These are phyloP conservation scores for Anticlea derivata DNA, from an alignment of 2,888 invertebrate genomes.

Conservation along the genomic window DNA sequence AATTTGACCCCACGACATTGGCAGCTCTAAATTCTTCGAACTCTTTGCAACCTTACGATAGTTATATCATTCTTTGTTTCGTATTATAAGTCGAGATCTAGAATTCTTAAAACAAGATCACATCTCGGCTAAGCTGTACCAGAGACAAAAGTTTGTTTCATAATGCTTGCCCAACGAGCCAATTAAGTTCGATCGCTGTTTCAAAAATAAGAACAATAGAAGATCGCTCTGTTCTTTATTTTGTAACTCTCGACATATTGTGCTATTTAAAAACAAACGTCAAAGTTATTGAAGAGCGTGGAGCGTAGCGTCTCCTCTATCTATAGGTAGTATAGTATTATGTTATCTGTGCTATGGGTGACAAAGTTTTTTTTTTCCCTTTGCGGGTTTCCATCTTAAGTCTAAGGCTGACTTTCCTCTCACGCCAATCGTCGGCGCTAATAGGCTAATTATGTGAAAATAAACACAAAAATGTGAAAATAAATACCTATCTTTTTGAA, in stretches of 20 bases:
- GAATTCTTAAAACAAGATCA: constrained; percentile 14
- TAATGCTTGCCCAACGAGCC: constrained; percentile 14
- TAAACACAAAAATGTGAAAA: too few species aligned
- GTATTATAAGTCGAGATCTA: constrained; percentile 4
- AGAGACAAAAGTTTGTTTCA: constrained; percentile 16
- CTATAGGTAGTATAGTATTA: too few species aligned
- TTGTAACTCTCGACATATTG: constrained; percentile 8
- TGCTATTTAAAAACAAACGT: not conserved
- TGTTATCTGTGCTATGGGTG: too few species aligned
- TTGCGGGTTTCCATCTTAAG: too few species aligned
- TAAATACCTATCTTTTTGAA: not conserved
- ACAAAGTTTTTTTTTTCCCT: too few species aligned
- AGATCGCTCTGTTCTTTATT: constrained; percentile 23
- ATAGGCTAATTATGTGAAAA: too few species aligned
- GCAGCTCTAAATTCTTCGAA: not conserved
- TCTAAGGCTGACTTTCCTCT: too few species aligned
- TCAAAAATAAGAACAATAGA: constrained; percentile 31
- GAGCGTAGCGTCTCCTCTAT: too few species aligned
- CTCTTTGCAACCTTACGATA: not conserved
- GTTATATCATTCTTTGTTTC: constrained; percentile 16
- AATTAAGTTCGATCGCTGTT: constrained; percentile 24
- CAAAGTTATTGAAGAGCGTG: not conserved
- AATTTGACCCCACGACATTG: too few species aligned
- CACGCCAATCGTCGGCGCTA: too few species aligned
- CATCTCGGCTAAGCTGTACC: constrained; percentile 1